A percentile compares a stretch with the other conserved stretches of the same genome.
Evolutionary conservation across 2,797 vertebrate genomes (phyloP).

Genomic region (Sebastes minor): DNA sequence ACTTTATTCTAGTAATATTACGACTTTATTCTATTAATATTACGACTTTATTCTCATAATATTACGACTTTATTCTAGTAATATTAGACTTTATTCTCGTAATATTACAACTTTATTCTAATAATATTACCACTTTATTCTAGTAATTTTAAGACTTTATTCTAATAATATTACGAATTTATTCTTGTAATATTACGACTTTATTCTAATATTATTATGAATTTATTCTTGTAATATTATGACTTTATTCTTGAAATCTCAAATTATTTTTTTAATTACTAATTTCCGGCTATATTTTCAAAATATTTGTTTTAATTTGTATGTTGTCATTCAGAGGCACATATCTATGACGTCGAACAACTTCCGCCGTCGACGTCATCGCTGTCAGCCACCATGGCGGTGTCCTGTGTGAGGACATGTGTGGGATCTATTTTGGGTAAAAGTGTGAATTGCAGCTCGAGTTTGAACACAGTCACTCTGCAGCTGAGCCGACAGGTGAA

Average conservation of each 20-base stretch:
- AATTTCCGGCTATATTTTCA: not conserved
- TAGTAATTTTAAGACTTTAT: rapidly evolving
- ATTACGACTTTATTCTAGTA: no score
- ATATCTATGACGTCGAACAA: not conserved
- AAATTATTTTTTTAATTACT: no score
- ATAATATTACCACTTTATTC: no score
- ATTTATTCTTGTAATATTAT: no score
- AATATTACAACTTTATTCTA: no score
- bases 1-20: no score
- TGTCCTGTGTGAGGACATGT: conserved; percentile 51
- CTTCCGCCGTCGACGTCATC: conserved; percentile 54
- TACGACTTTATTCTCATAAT: no score
- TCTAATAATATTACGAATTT: rapidly evolving
- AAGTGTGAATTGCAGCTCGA: conserved; percentile 55
- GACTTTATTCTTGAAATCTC: no score
- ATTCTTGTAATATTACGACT: no score
- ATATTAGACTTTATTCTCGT: no score
- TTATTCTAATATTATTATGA: no score
- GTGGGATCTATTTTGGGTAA: conserved; percentile 60
- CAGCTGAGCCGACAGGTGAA: conserved; percentile 62
- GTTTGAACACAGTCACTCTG: not conserved
- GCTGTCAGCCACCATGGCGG: conserved; percentile 75
- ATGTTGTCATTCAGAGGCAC: not conserved
- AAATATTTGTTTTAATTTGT: not conserved
- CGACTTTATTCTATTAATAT: no score